Percentiles rank a stretch among this genome's conserved stretches.
Conservation (phyloP, 2,888 invertebrate species). For the Meliscaeva auricollis region DNA sequence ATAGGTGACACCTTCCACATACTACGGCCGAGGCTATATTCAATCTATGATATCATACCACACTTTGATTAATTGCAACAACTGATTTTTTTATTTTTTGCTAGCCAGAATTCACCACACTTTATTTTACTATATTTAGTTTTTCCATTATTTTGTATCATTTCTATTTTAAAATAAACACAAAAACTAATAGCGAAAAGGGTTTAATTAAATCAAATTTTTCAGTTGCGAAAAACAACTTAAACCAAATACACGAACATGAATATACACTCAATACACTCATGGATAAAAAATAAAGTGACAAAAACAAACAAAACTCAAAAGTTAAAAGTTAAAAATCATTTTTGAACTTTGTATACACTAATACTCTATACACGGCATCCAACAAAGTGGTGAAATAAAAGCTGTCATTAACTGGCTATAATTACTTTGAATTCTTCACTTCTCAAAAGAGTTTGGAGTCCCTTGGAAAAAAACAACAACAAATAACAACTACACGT, state of each 20-base stretch:
- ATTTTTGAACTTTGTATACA: slow-evolving; percentile 15
- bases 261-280: slow-evolving; percentile 15
- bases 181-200: slow-evolving; percentile 11
- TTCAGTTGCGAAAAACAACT: slow-evolving; percentile 42
- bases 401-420: slow-evolving; percentile 59
- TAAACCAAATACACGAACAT: slow-evolving; percentile 22
- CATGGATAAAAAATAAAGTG: slow-evolving; percentile 28
- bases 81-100: slow-evolving; percentile 44
- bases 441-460: slow-evolving; percentile 9
- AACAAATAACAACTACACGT: slow-evolving; percentile 58
- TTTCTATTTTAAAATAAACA: not conserved
- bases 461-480: slow-evolving; percentile 51
- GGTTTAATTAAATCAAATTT: slow-evolving; percentile 19
- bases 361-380: slow-evolving; percentile 10
- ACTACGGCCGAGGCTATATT: slow-evolving; percentile 16
- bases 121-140: slow-evolving; percentile 1
- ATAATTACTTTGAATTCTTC: slow-evolving; percentile 49
- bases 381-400: slow-evolving; percentile 62
- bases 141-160: not conserved
- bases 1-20: not conserved
- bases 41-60: slow-evolving; percentile 66
- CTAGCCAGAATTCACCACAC: slow-evolving; percentile 15
- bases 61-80: slow-evolving; percentile 29
- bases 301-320: slow-evolving; percentile 56
- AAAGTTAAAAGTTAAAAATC: slow-evolving; percentile 22